These are phyloP conservation scores for Paedocypris sp. DNA, from an alignment of 2,113 vertebrate genomes.

Conservation along the genomic window DNA sequence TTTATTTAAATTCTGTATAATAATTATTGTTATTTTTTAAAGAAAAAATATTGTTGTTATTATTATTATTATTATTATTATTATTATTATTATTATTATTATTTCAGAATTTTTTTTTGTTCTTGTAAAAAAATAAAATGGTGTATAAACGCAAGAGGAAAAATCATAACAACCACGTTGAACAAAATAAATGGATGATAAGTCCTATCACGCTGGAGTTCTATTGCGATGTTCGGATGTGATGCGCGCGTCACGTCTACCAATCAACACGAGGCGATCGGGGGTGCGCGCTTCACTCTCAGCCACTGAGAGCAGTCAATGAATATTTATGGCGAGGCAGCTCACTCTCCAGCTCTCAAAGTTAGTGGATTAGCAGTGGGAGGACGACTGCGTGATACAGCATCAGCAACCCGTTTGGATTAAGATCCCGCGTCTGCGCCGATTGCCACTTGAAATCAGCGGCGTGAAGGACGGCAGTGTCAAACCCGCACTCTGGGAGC, in stretches of 20 bases:
- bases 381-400: constrained; percentile 26
- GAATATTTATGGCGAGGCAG: constrained; percentile 42
- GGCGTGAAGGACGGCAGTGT: constrained; percentile 22
- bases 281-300: constrained; percentile 41
- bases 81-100: neutral
- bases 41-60: too few relatives aligned
- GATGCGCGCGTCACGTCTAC: constrained; percentile 50
- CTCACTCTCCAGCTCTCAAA: constrained; percentile 46
- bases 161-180: too few relatives aligned
- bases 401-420: constrained; percentile 27
- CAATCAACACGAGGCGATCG: constrained; percentile 49
- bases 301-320: constrained; percentile 42
- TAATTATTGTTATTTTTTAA: too few relatives aligned
- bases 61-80: neutral
- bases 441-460: constrained; percentile 29
- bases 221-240: constrained; percentile 45
- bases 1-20: too few relatives aligned
- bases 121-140: too few relatives aligned
- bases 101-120: neutral
- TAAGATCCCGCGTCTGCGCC: constrained; percentile 33
- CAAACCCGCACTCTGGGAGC: constrained; percentile 37
- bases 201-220: constrained; percentile 34
- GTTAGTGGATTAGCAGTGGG: constrained; percentile 39
- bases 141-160: too few relatives aligned
- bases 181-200: constrained; percentile 49